These are phyloP conservation scores for Amphipoea lucens DNA, from an alignment of 2,888 invertebrate genomes.

Conservation along the genomic window DNA sequence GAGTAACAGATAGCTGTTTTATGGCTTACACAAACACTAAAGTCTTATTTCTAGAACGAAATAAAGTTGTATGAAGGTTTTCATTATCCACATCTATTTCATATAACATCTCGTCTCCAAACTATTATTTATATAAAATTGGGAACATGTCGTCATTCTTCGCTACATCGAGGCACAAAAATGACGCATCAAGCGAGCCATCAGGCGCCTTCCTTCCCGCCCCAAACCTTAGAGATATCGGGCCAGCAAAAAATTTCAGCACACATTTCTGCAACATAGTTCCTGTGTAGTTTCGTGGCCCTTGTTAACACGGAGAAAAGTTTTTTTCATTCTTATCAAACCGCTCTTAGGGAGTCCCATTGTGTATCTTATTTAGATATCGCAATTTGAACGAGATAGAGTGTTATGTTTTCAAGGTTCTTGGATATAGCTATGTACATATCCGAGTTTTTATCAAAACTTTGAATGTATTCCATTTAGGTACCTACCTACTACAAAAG, in stretches of 20 bases:
- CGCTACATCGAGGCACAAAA: conserved; percentile 7
- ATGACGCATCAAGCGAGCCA: conserved; percentile 30
- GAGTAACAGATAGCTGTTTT: conserved; percentile 33
- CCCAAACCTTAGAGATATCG: conserved; percentile 41
- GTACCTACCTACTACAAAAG: background rate
- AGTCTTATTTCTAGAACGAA: background rate
- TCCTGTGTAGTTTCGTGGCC: background rate
- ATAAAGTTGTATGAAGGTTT: background rate
- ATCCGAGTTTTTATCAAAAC: background rate
- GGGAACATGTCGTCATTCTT: conserved; percentile 25
- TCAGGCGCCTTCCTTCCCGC: conserved; percentile 53
- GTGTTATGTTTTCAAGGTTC: background rate
- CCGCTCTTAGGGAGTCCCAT: conserved; percentile 14
- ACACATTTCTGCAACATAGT: conserved; percentile 20
- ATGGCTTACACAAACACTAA: background rate
- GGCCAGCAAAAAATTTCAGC: conserved; percentile 28
- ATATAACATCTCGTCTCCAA: background rate
- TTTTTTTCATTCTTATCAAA: conserved; percentile 42
- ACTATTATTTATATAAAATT: conserved; percentile 1
- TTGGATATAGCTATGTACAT: background rate
- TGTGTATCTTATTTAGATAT: conserved; percentile 40
- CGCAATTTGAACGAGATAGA: conserved; percentile 4
- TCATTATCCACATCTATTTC: background rate
- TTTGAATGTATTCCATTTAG: background rate
- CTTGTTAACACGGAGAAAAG: conserved; percentile 28